These are phyloP conservation scores for Drosophila diplacantha DNA, from an alignment of 2,888 invertebrate species.

Conservation along the genomic window DNA sequence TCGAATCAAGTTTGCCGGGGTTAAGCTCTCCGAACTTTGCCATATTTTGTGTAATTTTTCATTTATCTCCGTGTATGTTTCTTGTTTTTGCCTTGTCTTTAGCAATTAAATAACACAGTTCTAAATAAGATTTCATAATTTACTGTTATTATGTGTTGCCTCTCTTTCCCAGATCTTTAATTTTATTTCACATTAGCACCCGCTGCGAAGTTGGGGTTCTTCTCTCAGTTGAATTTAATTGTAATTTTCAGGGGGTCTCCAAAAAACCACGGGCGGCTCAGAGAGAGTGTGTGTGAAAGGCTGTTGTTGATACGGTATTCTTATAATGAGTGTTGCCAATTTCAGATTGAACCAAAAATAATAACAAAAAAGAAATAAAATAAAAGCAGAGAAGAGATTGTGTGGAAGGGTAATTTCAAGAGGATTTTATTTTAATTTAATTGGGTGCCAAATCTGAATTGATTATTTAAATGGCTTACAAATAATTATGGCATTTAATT, in stretches of 20 bases:
- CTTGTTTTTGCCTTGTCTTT: conserved; percentile 10
- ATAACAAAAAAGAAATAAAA: not conserved
- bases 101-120: conserved; percentile 46
- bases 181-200: conserved; percentile 46
- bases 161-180: conserved; percentile 17
- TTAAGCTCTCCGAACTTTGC: conserved; percentile 22
- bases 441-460: not conserved
- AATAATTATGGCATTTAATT: not conserved
- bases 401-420: conserved; percentile 24
- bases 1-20: conserved; percentile 37
- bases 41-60: conserved; percentile 34
- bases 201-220: conserved; percentile 51
- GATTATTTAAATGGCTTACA: not conserved
- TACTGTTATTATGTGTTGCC: conserved; percentile 38
- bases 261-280: conserved; percentile 14
- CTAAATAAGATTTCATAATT: conserved; percentile 34
- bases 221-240: conserved; percentile 57
- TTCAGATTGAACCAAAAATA: conserved; percentile 18
- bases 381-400: not conserved
- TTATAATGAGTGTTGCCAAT: conserved; percentile 46
- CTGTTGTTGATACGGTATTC: conserved; percentile 34
- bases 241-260: conserved; percentile 67
- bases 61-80: not conserved
- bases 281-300: conserved; percentile 34
- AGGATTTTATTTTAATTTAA: not conserved